Percentiles rank a stretch among this genome's conserved stretches.
phyloP scores from a whole-genome alignment of 2,797 vertebrate genomes.

The Holocentrus rufus region DNA sequence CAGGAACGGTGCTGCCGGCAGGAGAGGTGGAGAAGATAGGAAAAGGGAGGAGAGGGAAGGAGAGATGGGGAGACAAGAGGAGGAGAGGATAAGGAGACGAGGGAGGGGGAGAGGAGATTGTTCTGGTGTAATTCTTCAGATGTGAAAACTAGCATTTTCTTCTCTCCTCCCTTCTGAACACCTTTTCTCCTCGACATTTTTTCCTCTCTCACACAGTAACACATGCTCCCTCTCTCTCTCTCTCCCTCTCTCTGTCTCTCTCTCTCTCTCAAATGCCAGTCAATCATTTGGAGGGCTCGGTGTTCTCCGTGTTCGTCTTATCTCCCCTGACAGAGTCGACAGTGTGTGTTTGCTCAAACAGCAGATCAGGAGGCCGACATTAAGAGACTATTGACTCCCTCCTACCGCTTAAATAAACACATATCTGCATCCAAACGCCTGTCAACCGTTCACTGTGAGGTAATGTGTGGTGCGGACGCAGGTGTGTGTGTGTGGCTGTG shows the following conservation, averaged over 20 bases:
- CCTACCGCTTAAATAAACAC: conserved; percentile 69
- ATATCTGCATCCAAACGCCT: conserved; percentile 64
- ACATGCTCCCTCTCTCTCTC: neutral
- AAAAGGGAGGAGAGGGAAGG: neutral
- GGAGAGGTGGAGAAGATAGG: no score
- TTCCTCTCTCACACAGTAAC: neutral
- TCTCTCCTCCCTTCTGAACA: neutral
- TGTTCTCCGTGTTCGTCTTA: conserved; percentile 68
- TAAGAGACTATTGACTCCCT: conserved; percentile 71
- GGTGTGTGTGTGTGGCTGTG: conserved; percentile 14
- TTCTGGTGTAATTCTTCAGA: conserved; percentile 3
- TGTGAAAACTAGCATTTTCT: conserved; percentile 5
- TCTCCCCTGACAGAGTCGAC: conserved; percentile 75
- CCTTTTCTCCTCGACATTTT: neutral
- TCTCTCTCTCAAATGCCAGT: conserved; percentile 58
- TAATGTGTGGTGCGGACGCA: no score
- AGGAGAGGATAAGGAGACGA: neutral
- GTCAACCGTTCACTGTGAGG: conserved; percentile 12
- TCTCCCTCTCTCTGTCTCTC: neutral
- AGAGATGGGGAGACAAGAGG: neutral
- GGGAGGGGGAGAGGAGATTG: neutral
- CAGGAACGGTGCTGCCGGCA: no score
- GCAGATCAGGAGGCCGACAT: conserved; percentile 71
- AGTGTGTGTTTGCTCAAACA: conserved; percentile 73
- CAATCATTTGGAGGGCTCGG: conserved; percentile 53